phyloP scores from a whole-genome alignment of 2,888 invertebrate genomes.

The Agapostemon virescens region DNA sequence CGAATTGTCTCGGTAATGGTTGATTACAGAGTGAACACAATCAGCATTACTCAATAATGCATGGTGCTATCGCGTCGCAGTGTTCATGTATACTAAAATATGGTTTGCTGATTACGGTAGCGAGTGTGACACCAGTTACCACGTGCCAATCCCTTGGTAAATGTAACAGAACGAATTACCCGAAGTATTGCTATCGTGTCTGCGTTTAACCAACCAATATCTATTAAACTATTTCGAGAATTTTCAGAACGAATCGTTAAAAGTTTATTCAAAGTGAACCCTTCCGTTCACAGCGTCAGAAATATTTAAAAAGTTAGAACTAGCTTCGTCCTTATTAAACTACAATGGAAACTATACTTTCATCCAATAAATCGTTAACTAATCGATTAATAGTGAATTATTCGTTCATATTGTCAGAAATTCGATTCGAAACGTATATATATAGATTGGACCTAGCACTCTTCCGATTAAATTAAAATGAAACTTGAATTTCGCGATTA shows the following conservation, averaged over 20 bases:
- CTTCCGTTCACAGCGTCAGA: neutral
- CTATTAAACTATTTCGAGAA: neutral
- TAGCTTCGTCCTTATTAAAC: neutral
- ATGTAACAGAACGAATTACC: neutral
- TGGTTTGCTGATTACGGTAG: neutral
- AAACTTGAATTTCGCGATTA: neutral
- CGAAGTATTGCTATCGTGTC: neutral
- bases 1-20: neutral
- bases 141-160: neutral
- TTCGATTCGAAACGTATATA: neutral
- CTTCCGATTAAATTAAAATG: neutral
- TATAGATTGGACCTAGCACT: neutral
- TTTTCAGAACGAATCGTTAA: neutral
- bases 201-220: neutral
- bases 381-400: neutral
- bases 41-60: neutral
- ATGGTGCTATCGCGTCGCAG: neutral
- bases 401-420: neutral
- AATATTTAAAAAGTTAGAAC: neutral
- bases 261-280: neutral
- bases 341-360: neutral
- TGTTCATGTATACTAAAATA: neutral
- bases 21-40: neutral
- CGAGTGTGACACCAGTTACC: neutral
- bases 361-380: neutral